Base-by-base conservation (phyloP, 2,797 vertebrate species). In the Chromis chromis region DNA sequence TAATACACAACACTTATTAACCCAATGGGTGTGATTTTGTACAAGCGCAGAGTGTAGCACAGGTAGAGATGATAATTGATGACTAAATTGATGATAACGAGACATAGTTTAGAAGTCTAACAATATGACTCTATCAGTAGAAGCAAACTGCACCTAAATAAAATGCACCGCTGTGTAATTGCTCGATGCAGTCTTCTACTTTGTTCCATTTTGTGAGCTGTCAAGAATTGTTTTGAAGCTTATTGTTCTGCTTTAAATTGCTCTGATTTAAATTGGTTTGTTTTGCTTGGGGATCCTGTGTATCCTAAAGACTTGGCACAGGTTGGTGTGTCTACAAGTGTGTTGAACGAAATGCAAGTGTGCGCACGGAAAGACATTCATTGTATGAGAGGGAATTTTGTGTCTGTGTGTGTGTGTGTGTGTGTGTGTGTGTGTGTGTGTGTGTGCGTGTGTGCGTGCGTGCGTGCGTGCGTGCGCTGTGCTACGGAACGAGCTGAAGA, bases 401-500 rank as follows among this genome's bases (percentile, higher is more conserved):
- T 59, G 59, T 42, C 55, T 48, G 44, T 53, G 59, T 60, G 63
- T 42, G 48, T 46, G 72, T 55, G 66, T 62, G 70, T 61, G 64
- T 48, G 68, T 33, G 70, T 64, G 69, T 8, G 62, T 60, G 63
- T 40, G 57, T 46, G 72, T 55, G 66, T 61, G 70, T 61, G 64
- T 48, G 68, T 33, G 70, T 64, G 69, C 33, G 65, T 62, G 67
- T 65, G 79, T 55, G 75, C 68, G 62, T 60, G 63, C 33, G 57
- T 46, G 72, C 52, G 63, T 61, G 70, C 58, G 64, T 48, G 69
- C 25, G 70, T 57, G 70, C 39, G 64, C 68, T 67, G 46, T 55
- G 64, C 57, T 49, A 83, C 60, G 72, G 82, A 88, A 86, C 60
- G 58, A 81, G 69, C 60, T 42, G 78, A 88, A 81, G 86, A 65